A percentile compares a stretch with the other conserved stretches of the same genome.
Conservation (phyloP, 2,797 vertebrate species). For the Taenioides sp. region DNA sequence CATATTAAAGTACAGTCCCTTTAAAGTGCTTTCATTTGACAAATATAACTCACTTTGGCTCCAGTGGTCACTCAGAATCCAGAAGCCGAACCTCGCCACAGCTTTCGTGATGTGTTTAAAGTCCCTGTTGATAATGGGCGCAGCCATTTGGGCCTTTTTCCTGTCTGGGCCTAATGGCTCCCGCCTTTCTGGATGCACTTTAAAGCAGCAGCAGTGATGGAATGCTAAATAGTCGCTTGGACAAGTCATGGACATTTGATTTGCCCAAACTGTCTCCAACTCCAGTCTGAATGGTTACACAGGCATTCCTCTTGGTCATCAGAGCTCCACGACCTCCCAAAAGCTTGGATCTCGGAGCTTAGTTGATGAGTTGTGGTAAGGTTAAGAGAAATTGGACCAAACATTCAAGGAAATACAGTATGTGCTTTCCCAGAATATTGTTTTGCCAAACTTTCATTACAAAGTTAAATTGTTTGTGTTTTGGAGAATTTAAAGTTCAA, state of each 20-base stretch:
- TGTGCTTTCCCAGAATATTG: conserved; percentile 2
- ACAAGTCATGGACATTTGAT: conserved; percentile 19
- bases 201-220: conserved; percentile 15
- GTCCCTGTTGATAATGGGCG: conserved; percentile 8
- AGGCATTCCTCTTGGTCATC: not conserved
- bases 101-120: conserved; percentile 8
- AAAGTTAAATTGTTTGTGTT: not conserved
- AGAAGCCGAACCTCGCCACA: not conserved
- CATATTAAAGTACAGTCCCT: not conserved
- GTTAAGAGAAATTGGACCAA: not conserved
- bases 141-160: conserved; percentile 5
- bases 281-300: not conserved
- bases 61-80: not conserved
- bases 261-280: conserved; percentile 12
- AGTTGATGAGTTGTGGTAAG: conserved; percentile 4
- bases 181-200: conserved; percentile 21
- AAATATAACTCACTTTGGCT: not conserved
- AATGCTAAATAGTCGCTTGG: conserved; percentile 24
- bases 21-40: not conserved
- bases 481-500: not conserved
- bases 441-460: not conserved
- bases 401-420: not conserved
- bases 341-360: conserved; percentile 2
- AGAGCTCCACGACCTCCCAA: not conserved
- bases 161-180: conserved; percentile 15